These are phyloP conservation scores for Nesidiocoris tenuis DNA, from an alignment of 2,888 invertebrate genomes.

Conservation along the genomic window DNA sequence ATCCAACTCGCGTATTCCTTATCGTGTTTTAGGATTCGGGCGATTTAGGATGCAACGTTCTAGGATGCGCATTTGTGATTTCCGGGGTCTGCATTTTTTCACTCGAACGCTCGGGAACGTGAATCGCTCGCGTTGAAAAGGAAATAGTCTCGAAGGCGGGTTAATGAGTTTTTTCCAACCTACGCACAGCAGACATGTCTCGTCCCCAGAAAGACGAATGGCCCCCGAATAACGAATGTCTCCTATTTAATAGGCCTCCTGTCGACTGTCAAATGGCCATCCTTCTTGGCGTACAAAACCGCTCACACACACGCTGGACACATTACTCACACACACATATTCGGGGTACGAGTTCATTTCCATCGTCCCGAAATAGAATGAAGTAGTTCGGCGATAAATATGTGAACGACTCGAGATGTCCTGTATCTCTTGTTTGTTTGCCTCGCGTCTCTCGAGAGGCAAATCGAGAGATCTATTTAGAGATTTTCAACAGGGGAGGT, in stretches of 20 bases:
- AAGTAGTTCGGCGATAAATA: background rate
- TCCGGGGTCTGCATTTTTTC: too few relatives aligned
- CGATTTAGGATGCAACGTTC: too few relatives aligned
- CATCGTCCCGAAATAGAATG: background rate
- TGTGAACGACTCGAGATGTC: background rate
- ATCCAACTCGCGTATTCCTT: too few relatives aligned
- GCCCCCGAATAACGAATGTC: background rate
- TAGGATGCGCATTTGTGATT: too few relatives aligned
- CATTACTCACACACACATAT: too few relatives aligned
- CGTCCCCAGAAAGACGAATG: background rate
- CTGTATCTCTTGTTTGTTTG: background rate
- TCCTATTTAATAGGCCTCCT: background rate
- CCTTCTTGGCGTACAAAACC: background rate
- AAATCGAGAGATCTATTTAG: background rate
- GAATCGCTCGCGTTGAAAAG: background rate
- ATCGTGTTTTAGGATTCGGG: too few relatives aligned
- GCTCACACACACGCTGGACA: too few relatives aligned
- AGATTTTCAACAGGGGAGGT: background rate
- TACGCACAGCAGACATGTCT: background rate
- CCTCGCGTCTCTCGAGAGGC: background rate
- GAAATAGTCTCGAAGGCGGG: background rate
- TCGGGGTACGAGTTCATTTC: background rate
- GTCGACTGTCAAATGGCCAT: background rate
- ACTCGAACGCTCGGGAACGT: too few relatives aligned
- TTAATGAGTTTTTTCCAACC: background rate